A percentile compares a stretch with the other conserved stretches of the same genome.
phyloP scores from a whole-genome alignment of 2,113 vertebrate species.

The Anser brachyrhynchus region DNA sequence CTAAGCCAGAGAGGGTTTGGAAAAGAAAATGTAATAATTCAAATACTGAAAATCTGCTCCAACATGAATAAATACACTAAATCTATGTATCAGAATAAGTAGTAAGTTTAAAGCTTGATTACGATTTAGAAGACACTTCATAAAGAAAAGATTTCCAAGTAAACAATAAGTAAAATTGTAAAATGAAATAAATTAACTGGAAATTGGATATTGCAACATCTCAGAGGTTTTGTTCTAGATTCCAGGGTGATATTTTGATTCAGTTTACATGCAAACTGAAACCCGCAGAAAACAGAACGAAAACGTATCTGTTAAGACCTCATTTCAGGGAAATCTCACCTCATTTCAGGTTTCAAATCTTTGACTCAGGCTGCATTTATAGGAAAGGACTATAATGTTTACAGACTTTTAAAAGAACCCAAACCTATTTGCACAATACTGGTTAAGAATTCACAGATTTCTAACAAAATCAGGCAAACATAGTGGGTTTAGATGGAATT shows the following conservation, averaged over 20 bases:
- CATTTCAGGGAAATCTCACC: not conserved
- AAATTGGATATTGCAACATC: not conserved
- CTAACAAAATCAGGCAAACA: not conserved
- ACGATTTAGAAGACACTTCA: not conserved
- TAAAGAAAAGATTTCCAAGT: not conserved
- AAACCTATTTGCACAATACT: not conserved
- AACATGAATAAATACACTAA: not conserved
- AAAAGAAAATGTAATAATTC: not conserved
- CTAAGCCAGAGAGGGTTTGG: not conserved
- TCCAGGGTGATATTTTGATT: not conserved
- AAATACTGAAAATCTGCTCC: not conserved
- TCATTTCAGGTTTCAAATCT: not conserved
- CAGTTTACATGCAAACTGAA: not conserved
- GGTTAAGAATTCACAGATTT: not conserved
- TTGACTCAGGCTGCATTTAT: not conserved
- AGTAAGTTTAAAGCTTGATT: not conserved
- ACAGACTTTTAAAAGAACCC: not conserved
- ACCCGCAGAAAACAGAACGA: not conserved
- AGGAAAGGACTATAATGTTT: not conserved
- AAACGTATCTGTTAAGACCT: fast-evolving
- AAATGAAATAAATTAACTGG: not conserved
- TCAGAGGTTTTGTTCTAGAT: not conserved
- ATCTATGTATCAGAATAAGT: not conserved
- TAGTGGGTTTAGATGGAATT: not conserved
- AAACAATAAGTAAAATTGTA: not conserved